A percentile compares a stretch with the other conserved stretches of the same genome.
Conservation (phyloP, 1,140 invertebrate genomes). For the Microplitis mediator region DNA sequence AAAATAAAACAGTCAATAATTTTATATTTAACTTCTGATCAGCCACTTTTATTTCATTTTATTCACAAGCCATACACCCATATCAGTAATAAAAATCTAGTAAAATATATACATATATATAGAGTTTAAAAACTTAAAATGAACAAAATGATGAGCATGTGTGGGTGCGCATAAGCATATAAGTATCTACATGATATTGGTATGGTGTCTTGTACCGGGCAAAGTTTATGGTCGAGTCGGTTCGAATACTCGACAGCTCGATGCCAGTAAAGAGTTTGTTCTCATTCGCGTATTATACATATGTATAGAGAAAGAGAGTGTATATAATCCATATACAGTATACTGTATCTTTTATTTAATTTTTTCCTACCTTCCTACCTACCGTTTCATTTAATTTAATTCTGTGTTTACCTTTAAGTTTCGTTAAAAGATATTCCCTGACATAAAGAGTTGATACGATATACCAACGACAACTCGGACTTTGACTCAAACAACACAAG, state of each 20-base stretch:
- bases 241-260: slow-evolving; percentile 1
- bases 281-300: not conserved
- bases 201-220: slow-evolving; percentile 3
- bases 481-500: too few relatives aligned
- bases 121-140: not conserved
- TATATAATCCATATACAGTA: too few relatives aligned
- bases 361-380: not conserved
- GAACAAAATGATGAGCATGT: not conserved
- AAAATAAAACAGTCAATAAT: too few relatives aligned
- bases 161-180: not conserved
- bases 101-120: not conserved
- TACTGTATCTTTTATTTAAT: too few relatives aligned
- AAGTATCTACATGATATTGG: not conserved
- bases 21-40: too few relatives aligned
- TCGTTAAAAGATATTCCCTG: too few relatives aligned
- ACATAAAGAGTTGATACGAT: too few relatives aligned
- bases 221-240: slow-evolving; percentile 13
- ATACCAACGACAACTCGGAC: not conserved
- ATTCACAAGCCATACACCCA: not conserved
- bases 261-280: not conserved
- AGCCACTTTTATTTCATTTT: too few relatives aligned
- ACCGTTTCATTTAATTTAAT: too few relatives aligned
- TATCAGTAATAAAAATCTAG: not conserved
- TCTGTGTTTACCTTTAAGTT: too few relatives aligned
- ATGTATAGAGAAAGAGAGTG: not conserved